Evolutionary conservation across 2,797 vertebrate species (phyloP).

Genomic region (Nasua narica): DNA sequence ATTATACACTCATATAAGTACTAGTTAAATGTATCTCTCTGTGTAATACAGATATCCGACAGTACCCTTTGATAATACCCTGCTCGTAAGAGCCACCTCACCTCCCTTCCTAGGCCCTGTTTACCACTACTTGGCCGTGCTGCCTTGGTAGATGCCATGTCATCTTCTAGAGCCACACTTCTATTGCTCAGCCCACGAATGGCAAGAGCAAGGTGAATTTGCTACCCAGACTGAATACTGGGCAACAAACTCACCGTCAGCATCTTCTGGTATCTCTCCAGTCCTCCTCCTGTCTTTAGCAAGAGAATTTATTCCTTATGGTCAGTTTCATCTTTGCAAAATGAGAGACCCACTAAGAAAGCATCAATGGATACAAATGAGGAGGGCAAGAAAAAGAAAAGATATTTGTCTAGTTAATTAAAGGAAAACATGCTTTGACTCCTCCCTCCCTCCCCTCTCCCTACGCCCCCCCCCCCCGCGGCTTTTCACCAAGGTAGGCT

Average conservation of each 20-base stretch:
- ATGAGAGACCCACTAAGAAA: conserved; percentile 25
- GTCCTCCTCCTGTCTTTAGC: conserved; percentile 30
- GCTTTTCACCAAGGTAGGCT: neutral
- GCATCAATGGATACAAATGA: conserved; percentile 2
- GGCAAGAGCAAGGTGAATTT: neutral
- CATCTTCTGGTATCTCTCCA: neutral
- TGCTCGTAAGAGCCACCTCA: neutral
- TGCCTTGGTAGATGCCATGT: neutral
- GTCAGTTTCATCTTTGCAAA: conserved; percentile 49
- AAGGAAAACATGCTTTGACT: conserved; percentile 40
- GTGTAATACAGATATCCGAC: neutral
- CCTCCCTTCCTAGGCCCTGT: neutral
- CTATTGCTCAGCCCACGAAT: neutral
- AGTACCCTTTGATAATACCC: neutral
- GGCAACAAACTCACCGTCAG: neutral
- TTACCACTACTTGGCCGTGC: neutral
- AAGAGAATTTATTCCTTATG: conserved; percentile 47
- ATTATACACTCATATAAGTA: neutral
- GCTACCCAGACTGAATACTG: neutral
- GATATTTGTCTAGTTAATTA: conserved; percentile 60
- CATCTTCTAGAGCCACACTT: neutral
- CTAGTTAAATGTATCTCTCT: neutral
- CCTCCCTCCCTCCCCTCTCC: neutral
- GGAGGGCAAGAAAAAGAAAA: neutral
- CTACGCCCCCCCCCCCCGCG: neutral